phyloP scores from a whole-genome alignment of 2,797 vertebrate genomes.

The Octomys mimax region DNA sequence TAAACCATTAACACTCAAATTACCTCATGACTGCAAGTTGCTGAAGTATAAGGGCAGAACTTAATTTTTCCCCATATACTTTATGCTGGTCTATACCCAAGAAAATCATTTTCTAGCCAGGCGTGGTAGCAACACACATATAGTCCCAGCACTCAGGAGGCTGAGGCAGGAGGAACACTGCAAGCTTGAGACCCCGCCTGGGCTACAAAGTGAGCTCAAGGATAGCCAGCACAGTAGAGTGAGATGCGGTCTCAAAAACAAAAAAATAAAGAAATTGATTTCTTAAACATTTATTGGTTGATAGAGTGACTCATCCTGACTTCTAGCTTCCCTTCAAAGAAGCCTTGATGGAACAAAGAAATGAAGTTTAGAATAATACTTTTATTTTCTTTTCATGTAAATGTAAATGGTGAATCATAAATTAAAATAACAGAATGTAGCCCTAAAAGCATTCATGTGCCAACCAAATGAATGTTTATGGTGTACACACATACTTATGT shows the following conservation, averaged over 20 bases:
- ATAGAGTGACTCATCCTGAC: neutral
- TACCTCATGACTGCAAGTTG: neutral
- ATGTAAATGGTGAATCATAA: constrained; percentile 45
- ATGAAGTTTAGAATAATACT: constrained; percentile 54
- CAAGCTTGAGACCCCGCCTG: no score
- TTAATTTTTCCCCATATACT: neutral
- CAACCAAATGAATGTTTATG: constrained; percentile 63
- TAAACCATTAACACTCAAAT: constrained; percentile 1
- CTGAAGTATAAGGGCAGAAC: neutral
- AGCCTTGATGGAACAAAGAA: neutral
- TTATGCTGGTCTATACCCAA: neutral
- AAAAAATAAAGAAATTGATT: neutral
- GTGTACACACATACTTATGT: constrained; percentile 7
- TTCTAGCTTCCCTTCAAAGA: constrained; percentile 25
- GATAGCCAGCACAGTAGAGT: no score
- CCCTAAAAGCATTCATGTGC: constrained; percentile 52
- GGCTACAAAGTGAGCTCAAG: no score
- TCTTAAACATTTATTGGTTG: constrained; percentile 28
- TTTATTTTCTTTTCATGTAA: neutral
- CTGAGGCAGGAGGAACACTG: no score
- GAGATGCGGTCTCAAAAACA: no score
- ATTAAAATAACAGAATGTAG: constrained; percentile 72
- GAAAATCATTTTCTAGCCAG: neutral
- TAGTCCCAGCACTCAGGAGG: no score
- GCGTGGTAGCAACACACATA: no score